These are phyloP conservation scores for Aphelinus atriplicis DNA, from an alignment of 1,140 invertebrate genomes.

Conservation along the genomic window DNA sequence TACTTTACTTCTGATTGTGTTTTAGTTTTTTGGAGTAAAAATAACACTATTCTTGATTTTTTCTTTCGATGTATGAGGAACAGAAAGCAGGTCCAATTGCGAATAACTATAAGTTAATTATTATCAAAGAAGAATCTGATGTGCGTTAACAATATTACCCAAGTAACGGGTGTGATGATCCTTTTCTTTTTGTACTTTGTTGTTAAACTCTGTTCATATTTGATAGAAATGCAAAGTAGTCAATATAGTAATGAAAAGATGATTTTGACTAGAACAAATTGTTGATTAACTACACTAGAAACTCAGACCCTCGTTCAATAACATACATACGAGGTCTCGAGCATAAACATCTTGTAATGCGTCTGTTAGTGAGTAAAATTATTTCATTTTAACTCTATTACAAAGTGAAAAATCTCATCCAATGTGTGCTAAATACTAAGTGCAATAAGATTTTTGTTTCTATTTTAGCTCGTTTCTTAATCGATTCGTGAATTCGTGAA, in stretches of 20 bases:
- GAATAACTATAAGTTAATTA: conserved; percentile 29
- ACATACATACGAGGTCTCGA: conserved; percentile 20
- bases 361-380: conserved; percentile 12
- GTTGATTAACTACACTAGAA: conserved; percentile 28
- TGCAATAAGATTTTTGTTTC: conserved; percentile 33
- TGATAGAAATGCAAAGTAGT: conserved; percentile 31
- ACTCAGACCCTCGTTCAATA: background rate
- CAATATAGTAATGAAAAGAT: conserved; percentile 34
- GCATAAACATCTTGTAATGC: background rate
- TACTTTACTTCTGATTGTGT: too few relatives aligned
- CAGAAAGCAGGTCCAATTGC: conserved; percentile 30
- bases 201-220: conserved; percentile 35
- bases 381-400: conserved; percentile 17
- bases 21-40: too few relatives aligned
- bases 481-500: conserved; percentile 42
- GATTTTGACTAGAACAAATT: conserved; percentile 13
- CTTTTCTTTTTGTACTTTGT: conserved; percentile 43
- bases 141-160: conserved; percentile 33
- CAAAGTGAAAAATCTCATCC: conserved; percentile 14
- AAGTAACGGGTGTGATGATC: conserved; percentile 39
- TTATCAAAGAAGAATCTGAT: conserved; percentile 18
- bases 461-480: conserved; percentile 34
- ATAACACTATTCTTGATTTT: conserved; percentile 6
- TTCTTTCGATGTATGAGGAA: conserved; percentile 38
- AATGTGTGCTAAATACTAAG: conserved; percentile 35